Conservation (phyloP, 1,140 invertebrate genomes). For the Thaumetopoea pityocampa region DNA sequence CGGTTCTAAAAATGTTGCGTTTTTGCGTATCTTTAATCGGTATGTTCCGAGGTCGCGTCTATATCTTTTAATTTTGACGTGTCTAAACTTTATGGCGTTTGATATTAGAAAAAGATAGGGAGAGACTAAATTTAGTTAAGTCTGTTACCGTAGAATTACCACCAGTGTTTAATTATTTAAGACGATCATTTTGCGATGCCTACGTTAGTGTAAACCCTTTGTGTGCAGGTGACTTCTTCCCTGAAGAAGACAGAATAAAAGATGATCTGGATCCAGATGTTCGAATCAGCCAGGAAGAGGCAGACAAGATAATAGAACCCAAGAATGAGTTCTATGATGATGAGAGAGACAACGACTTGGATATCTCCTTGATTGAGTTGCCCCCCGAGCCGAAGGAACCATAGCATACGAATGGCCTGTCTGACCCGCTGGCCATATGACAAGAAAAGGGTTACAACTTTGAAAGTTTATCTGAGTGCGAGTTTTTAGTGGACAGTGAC, state of each 20-base stretch:
- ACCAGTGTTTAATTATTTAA: too few relatives aligned
- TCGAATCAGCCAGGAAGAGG: slow-evolving; percentile 85
- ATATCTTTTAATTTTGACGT: too few relatives aligned
- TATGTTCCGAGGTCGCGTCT: too few relatives aligned
- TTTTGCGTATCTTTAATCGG: too few relatives aligned
- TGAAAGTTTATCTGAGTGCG: slow-evolving; percentile 25
- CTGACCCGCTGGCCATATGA: slow-evolving; percentile 42
- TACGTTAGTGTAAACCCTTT: too few relatives aligned
- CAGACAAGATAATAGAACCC: slow-evolving; percentile 90
- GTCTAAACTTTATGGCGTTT: too few relatives aligned
- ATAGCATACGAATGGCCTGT: slow-evolving; percentile 48
- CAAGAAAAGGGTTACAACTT: slow-evolving; percentile 26
- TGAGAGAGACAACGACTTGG: slow-evolving; percentile 88
- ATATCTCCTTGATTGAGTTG: too few relatives aligned
- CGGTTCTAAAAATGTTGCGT: too few relatives aligned
- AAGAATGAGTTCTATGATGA: slow-evolving; percentile 96
- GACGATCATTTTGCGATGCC: too few relatives aligned
- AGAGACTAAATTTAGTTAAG: too few relatives aligned
- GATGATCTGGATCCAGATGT: slow-evolving; percentile 90
- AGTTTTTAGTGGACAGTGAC: neutral
- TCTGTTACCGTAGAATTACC: too few relatives aligned
- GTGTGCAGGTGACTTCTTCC: slow-evolving; percentile 79
- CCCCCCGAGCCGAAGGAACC: slow-evolving; percentile 44
- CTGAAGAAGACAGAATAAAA: slow-evolving; percentile 81
- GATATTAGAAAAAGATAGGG: too few relatives aligned